Evolutionary conservation across 2,113 vertebrate species (phyloP), one percentile per base, ranked within the genome.

Genomic region (Neogobius melanostomus): DNA sequence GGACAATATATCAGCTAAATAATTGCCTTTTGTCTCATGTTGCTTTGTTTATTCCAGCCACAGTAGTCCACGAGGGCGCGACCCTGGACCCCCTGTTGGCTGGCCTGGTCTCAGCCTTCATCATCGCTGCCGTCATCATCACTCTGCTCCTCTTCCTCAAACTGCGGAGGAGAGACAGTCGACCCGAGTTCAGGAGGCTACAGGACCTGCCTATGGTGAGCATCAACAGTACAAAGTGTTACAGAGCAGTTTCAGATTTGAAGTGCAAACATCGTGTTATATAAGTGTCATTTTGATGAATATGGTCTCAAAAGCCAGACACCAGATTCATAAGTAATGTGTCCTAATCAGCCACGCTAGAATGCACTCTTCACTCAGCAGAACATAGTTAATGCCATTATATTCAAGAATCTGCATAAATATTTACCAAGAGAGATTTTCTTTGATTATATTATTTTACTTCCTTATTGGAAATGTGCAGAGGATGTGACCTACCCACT

Each of bases 201-300:
- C 95, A 96, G 78, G 93, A 94, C 53, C 83, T 94, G 7, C 93
- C 94, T 0, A 94, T 95, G 94, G 93, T 95, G 86, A 90, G 90
- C 63, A 59, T 10, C 3, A 6, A 36, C 2, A 10, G 12, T 14
- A 64, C 49, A 56, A 16, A 11, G 11, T 53, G 45, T n/a, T 9
- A 15, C 21, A 9, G 15, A 28, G n/a, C 21, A 15, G 15, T 49
- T 44, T 15, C 11, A 43, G 6, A 60, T 2, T 43, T 42, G 57
- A 12, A 36, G 21, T 21, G 8, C n/a, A 1, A 60, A 44, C 28
- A 6, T 12, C 42, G 8, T 16, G 16, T 8, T 36, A 6, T 36
- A 66, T 53, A 8, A 17, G 43, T 16, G n/a, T 53, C 16, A 52
- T 53, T 50, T 36, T 36, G 28, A 36, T 36, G 28, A 36, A 36